Percentiles rank a stretch among this genome's conserved stretches.
These are phyloP conservation scores for Diarsia dahlii DNA, from an alignment of 2,888 invertebrate species.

Conservation along the genomic window DNA sequence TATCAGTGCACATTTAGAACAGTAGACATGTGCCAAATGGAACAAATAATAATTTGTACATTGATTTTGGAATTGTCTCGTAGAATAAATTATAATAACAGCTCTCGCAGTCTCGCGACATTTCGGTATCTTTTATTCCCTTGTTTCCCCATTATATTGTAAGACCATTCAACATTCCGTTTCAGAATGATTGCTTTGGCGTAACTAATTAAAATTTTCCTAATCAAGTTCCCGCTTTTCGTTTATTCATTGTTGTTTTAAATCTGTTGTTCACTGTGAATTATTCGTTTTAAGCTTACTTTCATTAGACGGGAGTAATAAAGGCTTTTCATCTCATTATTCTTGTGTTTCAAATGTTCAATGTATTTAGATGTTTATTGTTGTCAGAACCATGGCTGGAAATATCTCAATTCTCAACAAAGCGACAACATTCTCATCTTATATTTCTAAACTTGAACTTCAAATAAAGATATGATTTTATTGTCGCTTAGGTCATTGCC, in stretches of 20 bases:
- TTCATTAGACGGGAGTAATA: constrained; percentile 10
- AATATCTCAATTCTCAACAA: neutral
- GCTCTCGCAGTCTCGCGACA: neutral
- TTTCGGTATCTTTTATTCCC: neutral
- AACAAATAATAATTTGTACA: constrained; percentile 1
- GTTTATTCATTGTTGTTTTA: constrained; percentile 16
- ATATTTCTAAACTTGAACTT: neutral
- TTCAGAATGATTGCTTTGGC: constrained; percentile 27
- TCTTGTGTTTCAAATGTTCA: neutral
- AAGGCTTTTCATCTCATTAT: constrained; percentile 14
- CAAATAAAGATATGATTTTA: neutral
- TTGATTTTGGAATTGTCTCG: neutral
- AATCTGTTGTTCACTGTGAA: constrained; percentile 25
- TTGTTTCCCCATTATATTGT: neutral
- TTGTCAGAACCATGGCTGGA: neutral
- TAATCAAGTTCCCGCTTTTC: constrained; percentile 14
- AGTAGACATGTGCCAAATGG: neutral
- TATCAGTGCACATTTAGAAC: neutral
- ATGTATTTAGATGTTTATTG: constrained; percentile 12
- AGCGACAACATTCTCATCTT: neutral
- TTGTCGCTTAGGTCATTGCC: neutral
- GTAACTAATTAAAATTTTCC: constrained; percentile 30
- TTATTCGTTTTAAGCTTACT: constrained; percentile 11
- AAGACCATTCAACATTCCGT: neutral
- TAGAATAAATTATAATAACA: constrained; percentile 2